Evolutionary conservation across 2,113 vertebrate species (phyloP), one percentile per base, ranked within the genome.

Genomic region (Origma solitaria): DNA sequence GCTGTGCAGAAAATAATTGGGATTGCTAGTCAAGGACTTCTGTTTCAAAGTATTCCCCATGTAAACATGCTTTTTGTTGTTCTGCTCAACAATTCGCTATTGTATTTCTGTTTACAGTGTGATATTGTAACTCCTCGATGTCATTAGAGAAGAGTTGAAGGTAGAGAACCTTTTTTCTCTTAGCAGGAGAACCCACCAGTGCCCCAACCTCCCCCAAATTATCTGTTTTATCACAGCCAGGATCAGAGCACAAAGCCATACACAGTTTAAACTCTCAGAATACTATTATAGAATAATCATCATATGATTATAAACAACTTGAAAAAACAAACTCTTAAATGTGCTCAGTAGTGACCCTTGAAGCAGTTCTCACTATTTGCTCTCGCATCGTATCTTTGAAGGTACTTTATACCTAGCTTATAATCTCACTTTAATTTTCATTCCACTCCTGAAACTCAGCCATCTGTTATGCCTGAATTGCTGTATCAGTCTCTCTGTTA

Each of bases 1-100:
- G 96, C 95, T 95, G 94, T 86, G 88, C 91, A 96, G 84, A 93
- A 95, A 93, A 95, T 95, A 94, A 96, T 90, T 95, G 92, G 86
- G 72, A 94, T 81, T 83, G 76, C 90, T 42, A 82, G 88, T 81
- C 90, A 88, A 90, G 82, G 76, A 88, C 68, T 92, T 94, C 58
- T 83, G 16, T 88, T 83, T 81, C 64, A 35, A 86, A 95, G 76
- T 90, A 92, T 50, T 81, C 68, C 72, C 51, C 86, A 25, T 16
- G 68, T 90, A 95, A 95, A 95, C 64, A 90, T 3, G 15, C 2
- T 6, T 53, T 79, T 66, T 83, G 58, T 78, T 88, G 69, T 45
- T 60, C 76, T 76, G 10, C 38, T 83, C 44, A 38, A 62, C 84
- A 90, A 27, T 51, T 87, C 16, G 6, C 62, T 86, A 42, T 50